Evolutionary conservation across 1,140 invertebrate genomes (phyloP).

Genomic region (Cotesia vestalis): DNA sequence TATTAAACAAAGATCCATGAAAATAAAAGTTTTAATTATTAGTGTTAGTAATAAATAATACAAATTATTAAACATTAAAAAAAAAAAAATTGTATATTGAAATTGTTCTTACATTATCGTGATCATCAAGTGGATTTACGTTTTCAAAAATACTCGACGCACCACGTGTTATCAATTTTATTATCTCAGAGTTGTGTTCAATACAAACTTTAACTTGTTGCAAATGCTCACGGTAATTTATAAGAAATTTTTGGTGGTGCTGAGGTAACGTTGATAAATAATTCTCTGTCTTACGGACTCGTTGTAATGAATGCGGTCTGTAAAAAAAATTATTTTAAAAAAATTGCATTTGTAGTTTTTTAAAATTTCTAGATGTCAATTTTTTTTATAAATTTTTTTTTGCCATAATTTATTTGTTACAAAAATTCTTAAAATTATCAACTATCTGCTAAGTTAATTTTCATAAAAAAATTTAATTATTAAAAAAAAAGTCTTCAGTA

Average conservation of each 20-base stretch:
- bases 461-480: not conserved
- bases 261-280: constrained; percentile 79
- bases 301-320: constrained; percentile 70
- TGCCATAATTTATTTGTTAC: too few relatives aligned
- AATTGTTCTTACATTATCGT: constrained; percentile 61
- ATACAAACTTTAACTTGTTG: constrained; percentile 79
- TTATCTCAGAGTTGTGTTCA: constrained; percentile 85
- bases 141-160: constrained; percentile 87
- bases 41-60: too few relatives aligned
- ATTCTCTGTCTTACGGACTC: constrained; percentile 77
- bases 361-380: too few relatives aligned
- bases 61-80: constrained; percentile 17
- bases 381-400: too few relatives aligned
- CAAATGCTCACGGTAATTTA: constrained; percentile 80
- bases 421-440: too few relatives aligned
- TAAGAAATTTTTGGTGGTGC: constrained; percentile 79
- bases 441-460: too few relatives aligned
- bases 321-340: too few relatives aligned
- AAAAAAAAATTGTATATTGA: constrained; percentile 49
- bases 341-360: too few relatives aligned
- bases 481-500: too few relatives aligned
- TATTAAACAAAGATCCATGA: not conserved
- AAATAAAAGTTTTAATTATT: not conserved
- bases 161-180: constrained; percentile 84
- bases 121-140: constrained; percentile 65